Conservation (phyloP, 2,888 invertebrate species). For the Andrena bucephala region DNA sequence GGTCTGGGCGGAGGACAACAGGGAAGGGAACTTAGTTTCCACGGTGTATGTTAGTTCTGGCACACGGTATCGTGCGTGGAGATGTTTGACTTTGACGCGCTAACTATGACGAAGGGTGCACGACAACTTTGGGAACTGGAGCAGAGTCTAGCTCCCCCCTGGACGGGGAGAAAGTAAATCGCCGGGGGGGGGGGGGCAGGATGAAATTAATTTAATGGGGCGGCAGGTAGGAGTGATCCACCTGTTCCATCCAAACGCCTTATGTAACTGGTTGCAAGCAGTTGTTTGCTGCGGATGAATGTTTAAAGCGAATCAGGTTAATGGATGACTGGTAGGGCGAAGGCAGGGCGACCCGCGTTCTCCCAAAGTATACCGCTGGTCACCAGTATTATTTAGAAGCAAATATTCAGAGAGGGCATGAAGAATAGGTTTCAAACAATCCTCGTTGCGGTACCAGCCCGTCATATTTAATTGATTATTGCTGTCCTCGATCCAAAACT, state of each 20-base stretch:
- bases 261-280: neutral
- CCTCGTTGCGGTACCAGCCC: neutral
- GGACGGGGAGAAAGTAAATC: neutral
- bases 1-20: conserved; percentile 97
- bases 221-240: neutral
- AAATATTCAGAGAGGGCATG: conserved; percentile 19
- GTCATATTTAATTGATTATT: conserved; percentile 16
- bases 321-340: neutral
- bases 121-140: neutral
- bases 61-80: neutral
- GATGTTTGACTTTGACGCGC: conserved; percentile 8
- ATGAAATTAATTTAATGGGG: conserved; percentile 5
- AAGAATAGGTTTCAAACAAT: neutral
- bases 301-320: neutral
- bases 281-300: neutral
- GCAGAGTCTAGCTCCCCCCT: neutral
- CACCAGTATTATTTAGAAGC: neutral
- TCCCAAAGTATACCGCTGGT: neutral
- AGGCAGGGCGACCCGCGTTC: neutral
- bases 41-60: conserved; percentile 86
- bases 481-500: conserved; percentile 1
- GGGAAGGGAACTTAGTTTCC: conserved; percentile 96
- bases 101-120: neutral
- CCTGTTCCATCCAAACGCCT: neutral
- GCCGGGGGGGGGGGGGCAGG: neutral